Evolutionary conservation across 37 sponge, comb jelly and placozoan species (phyloP), one percentile per base, ranked within the genome.

Genomic region (Haliclona indistincta): DNA sequence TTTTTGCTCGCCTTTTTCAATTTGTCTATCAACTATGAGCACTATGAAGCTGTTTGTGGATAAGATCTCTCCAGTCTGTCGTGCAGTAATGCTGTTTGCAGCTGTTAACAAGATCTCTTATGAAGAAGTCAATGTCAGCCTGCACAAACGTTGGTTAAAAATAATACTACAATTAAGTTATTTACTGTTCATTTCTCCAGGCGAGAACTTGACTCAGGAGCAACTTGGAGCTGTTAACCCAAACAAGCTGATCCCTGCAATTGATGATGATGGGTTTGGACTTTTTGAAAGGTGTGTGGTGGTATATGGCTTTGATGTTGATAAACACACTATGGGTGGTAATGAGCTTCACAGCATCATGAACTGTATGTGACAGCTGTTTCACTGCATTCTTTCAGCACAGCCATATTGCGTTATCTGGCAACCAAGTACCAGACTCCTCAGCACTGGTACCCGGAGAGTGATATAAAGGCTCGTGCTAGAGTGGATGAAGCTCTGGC

Each of bases 391-490:
- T 17, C 10, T 66, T n/a, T 7, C 42, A 89, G 91, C 56, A 63
- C 45, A 58, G 86, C 91, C 26, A 90, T 90, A n/a, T 37, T 90
- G 39, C 56, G 74, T 15, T 90, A 90, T 56, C 44, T 90, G 47
- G 61, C 63, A 11, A 32, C 63, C 34, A 90, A 90, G 52, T 62
- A 90, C 75, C 71, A 76, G 22, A 39, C 70, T 10, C 70, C 84
- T 58, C 75, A 89, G 67, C 81, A 90, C 67, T 90, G 91, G 91
- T 90, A 90, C 52, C 91, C 91, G 0, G 74, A 53, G 36, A n/a
- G n/a, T n/a, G 86, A 84, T 58, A 58, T 74, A 19, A 70, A 81
- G 51, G 34, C 15, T 38, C 68, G 81, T 61, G 72, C 81, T 7
- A 75, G 44, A 20, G 78, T 90, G 61, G 86, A 90, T 30, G 81